Base-by-base conservation (phyloP, 2,888 invertebrate genomes). In the Hydroisotoma schaefferi region DNA sequence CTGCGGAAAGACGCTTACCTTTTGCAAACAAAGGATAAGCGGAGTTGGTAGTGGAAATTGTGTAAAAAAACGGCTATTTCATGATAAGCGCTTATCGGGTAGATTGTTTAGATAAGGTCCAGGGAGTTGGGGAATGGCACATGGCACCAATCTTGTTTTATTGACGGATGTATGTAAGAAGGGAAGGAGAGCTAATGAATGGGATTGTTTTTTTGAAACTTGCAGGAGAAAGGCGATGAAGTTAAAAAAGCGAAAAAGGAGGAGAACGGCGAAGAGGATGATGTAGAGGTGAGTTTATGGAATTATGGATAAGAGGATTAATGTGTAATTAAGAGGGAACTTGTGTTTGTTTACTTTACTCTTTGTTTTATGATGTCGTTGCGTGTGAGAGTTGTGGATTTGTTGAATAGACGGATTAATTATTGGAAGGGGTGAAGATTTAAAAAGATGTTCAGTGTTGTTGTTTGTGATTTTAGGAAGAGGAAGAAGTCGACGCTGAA, bases 181-280 rank as follows among this genome's bases (percentile, higher is more conserved):
- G n/a, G n/a, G n/a, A n/a, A n/a, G n/a, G n/a, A n/a, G n/a, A n/a
- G n/a, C n/a, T n/a, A n/a, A n/a, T n/a, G n/a, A n/a, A n/a, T n/a
- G n/a, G 33, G 8, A 33, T 33, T 33, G 33, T 8, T 33, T 33
- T 33, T 8, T 33, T 33, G 33, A n/a, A n/a, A n/a, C 15, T 43
- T 46, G 52, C 76, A 87, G 87, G 87, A 87, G 71, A 87, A 87
- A 79, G 80, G 80, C 70, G 85, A 86, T 59, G 87, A 87, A 63
- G 83, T 84, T 71, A 88, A 88, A 80, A 87, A 87, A 80, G 84
- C 85, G 79, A 86, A 86, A 81, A 87, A 87, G 80, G 87, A 87
- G 75, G 87, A 87, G 76, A 87, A 87, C 74, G 87, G 87, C 65
- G 82, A 82, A 61, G 82, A 86, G 71, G 86, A 85, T 52, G 86